Base-by-base conservation (phyloP, 1,140 invertebrate species). In the Danaus plexippus region DNA sequence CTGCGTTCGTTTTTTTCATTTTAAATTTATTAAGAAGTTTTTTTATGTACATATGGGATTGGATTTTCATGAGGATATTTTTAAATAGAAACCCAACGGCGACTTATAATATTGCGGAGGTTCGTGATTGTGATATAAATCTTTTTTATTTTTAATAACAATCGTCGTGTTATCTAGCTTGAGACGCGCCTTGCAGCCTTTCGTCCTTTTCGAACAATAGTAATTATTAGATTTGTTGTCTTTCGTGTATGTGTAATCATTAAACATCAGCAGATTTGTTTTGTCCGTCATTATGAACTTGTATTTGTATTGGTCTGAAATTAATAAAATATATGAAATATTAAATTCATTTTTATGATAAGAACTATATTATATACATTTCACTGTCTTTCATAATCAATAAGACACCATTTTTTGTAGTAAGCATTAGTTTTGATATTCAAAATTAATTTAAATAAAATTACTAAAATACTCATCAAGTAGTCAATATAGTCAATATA, bases 181-280 rank as follows among this genome's bases (percentile, higher is more conserved):
- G 15, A 76, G 57, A 5, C 57, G 59, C 2, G 73, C 64, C 50
- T 50, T 69, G 45, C 73, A 74, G 1, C 67, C 67, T 9, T 11
- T 11, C 0, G 46, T 46, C 50, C 65, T 70, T 49, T 75, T 71
- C 1, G 74, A 77, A 45, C 76, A 79, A 32, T 79, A 72, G 52
- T 67, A 79, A 47, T 66, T 68, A 0, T 18, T 48, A 1, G 62
- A 47, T 9, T 56, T 49, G 9, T 42, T 52, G 47, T 61, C 48
- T 40, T 64, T 57, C 1, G 59, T 60, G 32, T 56, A 73, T 1
- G 71, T 70, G 15, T 57, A 70, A 9, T 58, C 62, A n/a, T 68
- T 56, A 4, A 70, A 40, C 64, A 70, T 63, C 9, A 70, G 52
- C 15, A 75, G 51, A 47, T 52, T 49, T 9, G 61, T 60, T 1